Evolutionary conservation across 2,113 vertebrate species (phyloP).

Genomic region (Steatornis caripensis): DNA sequence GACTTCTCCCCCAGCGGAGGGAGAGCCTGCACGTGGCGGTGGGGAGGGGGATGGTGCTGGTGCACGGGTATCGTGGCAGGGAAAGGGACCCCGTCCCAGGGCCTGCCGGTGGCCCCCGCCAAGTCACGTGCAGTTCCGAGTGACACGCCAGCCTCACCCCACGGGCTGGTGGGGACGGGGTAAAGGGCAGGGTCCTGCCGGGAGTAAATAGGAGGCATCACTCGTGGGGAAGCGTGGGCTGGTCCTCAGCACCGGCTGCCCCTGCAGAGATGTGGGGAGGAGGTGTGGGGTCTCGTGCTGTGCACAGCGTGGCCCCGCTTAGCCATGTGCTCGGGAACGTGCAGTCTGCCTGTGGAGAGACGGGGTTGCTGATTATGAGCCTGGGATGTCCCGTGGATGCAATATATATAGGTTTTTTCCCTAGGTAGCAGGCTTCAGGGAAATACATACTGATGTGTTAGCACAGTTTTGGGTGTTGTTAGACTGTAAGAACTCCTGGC

Average conservation of each 20-base stretch:
- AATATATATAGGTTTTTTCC: not conserved
- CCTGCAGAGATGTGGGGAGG: not conserved
- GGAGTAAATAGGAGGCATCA: not conserved
- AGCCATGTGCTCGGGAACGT: accelerated
- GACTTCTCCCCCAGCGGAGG: accelerated
- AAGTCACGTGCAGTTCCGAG: not conserved
- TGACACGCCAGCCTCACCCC: accelerated
- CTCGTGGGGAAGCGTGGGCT: not conserved
- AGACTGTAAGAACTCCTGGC: not conserved
- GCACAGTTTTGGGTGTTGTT: not conserved
- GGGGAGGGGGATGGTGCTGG: not conserved
- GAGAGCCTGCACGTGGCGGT: not conserved
- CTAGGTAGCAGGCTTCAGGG: not conserved
- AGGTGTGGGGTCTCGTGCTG: not conserved
- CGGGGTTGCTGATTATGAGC: not conserved
- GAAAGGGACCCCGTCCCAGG: not conserved
- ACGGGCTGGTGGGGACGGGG: not conserved
- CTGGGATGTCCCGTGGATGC: not conserved
- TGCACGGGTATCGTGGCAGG: not conserved
- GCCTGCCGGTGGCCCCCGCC: not conserved
- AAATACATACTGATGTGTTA: not conserved
- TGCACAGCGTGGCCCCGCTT: accelerated
- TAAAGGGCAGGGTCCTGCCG: not conserved
- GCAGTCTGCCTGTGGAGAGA: not conserved
- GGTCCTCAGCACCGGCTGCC: accelerated